These are phyloP conservation scores for Ditula angustiorana DNA, from an alignment of 2,888 invertebrate genomes.

Conservation along the genomic window DNA sequence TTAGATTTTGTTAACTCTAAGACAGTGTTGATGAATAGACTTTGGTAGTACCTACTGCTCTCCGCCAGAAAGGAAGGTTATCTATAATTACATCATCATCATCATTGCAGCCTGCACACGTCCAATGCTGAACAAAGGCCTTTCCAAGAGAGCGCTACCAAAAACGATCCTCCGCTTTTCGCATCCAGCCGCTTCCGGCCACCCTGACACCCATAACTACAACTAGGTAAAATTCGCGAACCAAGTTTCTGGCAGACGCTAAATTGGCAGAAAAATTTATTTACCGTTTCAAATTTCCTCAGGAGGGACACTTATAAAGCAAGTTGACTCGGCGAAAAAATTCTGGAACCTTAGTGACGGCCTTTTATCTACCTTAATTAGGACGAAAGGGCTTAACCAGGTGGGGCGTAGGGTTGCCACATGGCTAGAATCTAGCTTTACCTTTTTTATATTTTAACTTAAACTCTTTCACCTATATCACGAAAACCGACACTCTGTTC, in stretches of 20 bases:
- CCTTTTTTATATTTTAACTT: too few species aligned
- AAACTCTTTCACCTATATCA: too few species aligned
- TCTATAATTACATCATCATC: too few species aligned
- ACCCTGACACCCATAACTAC: background rate
- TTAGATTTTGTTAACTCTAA: too few species aligned
- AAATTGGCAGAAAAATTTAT: background rate
- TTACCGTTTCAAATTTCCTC: background rate
- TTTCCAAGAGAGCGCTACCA: too few species aligned
- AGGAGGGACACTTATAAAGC: conserved; percentile 9
- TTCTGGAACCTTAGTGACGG: conserved; percentile 3
- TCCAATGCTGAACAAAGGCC: too few species aligned
- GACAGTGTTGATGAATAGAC: too few species aligned
- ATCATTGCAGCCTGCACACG: too few species aligned
- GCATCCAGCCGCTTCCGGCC: background rate
- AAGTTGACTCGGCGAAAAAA: conserved; percentile 24
- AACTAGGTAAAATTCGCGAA: background rate
- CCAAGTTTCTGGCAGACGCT: background rate
- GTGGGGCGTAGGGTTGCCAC: conserved; percentile 36
- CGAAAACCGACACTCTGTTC: too few species aligned
- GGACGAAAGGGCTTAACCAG: conserved; percentile 17
- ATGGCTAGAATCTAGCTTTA: background rate
- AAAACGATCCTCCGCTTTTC: too few species aligned
- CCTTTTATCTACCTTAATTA: conserved; percentile 32
- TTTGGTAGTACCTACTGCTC: too few species aligned
- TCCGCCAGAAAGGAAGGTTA: too few species aligned